These are phyloP conservation scores for Watersipora subatra DNA, from an alignment of 1,140 invertebrate species.

Conservation along the genomic window DNA sequence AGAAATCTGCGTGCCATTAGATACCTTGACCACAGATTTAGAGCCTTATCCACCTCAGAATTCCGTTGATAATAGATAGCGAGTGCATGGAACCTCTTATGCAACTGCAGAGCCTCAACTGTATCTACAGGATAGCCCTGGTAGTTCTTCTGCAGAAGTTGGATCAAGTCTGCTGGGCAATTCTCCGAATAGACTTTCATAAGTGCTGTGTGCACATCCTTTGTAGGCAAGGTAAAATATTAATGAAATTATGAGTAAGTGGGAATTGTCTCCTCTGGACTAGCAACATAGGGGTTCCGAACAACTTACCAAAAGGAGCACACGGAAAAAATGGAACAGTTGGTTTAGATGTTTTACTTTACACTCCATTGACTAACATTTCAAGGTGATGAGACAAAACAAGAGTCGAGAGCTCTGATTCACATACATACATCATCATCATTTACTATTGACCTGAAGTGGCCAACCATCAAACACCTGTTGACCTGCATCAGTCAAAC, in stretches of 20 bases:
- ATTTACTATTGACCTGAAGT: too few relatives aligned
- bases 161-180: conserved; percentile 27
- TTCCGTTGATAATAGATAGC: conserved; percentile 35
- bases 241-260: background rate
- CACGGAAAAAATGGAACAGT: too few relatives aligned
- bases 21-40: conserved; percentile 37
- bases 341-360: too few relatives aligned
- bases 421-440: too few relatives aligned
- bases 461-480: too few relatives aligned
- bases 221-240: conserved; percentile 6
- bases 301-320: too few relatives aligned
- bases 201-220: conserved; percentile 43
- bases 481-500: too few relatives aligned
- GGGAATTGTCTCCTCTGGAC: too few relatives aligned
- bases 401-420: too few relatives aligned
- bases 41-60: conserved; percentile 35
- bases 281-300: too few relatives aligned
- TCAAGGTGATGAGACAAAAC: too few relatives aligned
- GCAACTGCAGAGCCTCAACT: conserved; percentile 33
- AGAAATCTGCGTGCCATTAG: background rate
- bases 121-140: conserved; percentile 39
- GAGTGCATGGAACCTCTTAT: conserved; percentile 34
- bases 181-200: conserved; percentile 42
- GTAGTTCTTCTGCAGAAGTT: conserved; percentile 31
- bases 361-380: too few relatives aligned